phyloP scores from a whole-genome alignment of 2,113 vertebrate species.

The Pristiophorus japonicus region DNA sequence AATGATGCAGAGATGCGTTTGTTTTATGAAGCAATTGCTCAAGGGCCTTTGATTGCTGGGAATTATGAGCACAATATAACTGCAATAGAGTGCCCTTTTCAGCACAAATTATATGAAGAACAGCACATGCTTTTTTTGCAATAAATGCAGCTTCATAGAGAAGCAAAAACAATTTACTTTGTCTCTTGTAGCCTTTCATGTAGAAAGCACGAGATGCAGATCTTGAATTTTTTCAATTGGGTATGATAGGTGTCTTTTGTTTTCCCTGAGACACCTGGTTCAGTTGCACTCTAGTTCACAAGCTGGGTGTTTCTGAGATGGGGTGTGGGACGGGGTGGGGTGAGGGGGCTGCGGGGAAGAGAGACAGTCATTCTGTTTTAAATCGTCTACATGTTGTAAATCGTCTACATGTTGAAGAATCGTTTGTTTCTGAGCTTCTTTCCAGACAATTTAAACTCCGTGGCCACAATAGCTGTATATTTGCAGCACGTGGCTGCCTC shows the following conservation, averaged over 20 bases:
- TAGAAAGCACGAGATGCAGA: background rate
- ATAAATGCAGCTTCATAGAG: conserved; percentile 12
- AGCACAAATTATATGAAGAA: background rate
- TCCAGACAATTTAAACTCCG: background rate
- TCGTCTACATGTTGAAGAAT: too few relatives aligned
- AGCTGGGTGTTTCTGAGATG: background rate
- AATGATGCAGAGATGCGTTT: background rate
- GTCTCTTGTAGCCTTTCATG: background rate
- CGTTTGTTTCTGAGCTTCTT: background rate
- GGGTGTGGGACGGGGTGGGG: too few relatives aligned
- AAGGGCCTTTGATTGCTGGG: background rate
- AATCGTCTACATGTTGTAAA: too few relatives aligned
- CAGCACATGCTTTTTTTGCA: background rate
- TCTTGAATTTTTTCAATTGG: background rate
- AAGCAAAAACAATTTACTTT: background rate
- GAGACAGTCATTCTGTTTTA: background rate
- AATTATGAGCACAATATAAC: conserved; percentile 4
- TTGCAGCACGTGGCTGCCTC: background rate
- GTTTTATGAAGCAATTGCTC: background rate
- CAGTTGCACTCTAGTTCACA: background rate
- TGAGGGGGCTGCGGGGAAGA: too few relatives aligned
- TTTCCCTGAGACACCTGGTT: background rate
- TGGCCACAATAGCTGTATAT: too few relatives aligned
- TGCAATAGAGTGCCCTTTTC: conserved; percentile 1
- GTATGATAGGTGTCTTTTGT: background rate